Evolutionary conservation across 2,113 vertebrate genomes (phyloP).

Genomic region (Micronycteris hirsuta): DNA sequence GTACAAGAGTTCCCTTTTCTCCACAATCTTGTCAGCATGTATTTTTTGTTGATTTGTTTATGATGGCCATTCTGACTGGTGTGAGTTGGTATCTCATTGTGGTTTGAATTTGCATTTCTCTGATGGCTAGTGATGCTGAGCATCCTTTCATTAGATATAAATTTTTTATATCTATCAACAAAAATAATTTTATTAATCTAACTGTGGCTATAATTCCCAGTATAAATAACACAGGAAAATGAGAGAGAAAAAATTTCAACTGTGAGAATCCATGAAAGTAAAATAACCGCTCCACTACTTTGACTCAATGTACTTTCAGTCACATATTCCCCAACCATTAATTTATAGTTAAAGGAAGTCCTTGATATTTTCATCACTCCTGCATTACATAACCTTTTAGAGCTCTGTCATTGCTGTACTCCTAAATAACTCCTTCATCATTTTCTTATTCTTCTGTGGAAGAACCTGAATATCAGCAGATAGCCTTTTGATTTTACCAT

Average conservation of each 20-base stretch:
- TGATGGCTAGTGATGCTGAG: too few relatives aligned
- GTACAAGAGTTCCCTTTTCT: too few relatives aligned
- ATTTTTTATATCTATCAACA: not conserved
- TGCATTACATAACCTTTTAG: not conserved
- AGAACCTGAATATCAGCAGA: not conserved
- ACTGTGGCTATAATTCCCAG: not conserved
- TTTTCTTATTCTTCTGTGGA: not conserved
- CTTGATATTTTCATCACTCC: not conserved
- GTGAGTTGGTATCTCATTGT: too few relatives aligned
- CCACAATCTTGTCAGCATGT: too few relatives aligned
- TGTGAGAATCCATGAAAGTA: not conserved
- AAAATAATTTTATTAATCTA: not conserved
- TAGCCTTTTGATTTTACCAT: not conserved
- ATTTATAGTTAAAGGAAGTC: not conserved
- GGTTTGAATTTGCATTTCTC: too few relatives aligned
- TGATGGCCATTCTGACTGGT: too few relatives aligned
- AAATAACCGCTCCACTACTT: not conserved
- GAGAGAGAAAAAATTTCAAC: not conserved
- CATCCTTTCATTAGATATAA: not conserved
- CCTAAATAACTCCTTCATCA: not conserved
- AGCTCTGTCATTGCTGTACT: not conserved
- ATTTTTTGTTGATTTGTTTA: too few relatives aligned
- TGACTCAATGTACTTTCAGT: not conserved
- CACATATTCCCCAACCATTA: not conserved
- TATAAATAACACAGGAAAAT: not conserved